Percentiles rank a stretch among this genome's conserved stretches.
phyloP scores from a whole-genome alignment of 1,140 invertebrate species.

The Aphis gossypii region DNA sequence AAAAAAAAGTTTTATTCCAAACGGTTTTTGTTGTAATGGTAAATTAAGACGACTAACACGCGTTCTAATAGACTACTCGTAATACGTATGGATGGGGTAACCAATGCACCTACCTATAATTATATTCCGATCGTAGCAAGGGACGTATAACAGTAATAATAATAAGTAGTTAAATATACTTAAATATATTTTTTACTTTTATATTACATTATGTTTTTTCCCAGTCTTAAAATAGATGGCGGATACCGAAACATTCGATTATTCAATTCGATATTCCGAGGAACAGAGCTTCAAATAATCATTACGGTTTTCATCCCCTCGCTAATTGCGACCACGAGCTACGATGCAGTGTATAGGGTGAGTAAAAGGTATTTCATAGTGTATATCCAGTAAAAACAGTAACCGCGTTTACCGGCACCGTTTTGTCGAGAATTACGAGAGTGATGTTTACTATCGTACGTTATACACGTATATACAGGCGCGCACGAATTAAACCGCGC shows the following conservation, averaged over 20 bases:
- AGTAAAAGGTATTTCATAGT: not conserved
- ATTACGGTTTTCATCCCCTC: not conserved
- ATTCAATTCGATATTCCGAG: not conserved
- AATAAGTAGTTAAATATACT: no score
- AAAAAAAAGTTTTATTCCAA: not conserved
- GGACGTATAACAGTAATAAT: no score
- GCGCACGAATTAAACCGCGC: not conserved
- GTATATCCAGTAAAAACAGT: not conserved
- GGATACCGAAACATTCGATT: not conserved
- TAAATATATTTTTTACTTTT: no score
- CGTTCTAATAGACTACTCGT: not conserved
- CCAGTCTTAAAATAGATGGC: not conserved
- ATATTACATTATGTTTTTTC: not conserved
- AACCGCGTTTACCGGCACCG: slow-evolving; percentile 1
- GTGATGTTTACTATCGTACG: not conserved
- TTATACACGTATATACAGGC: not conserved
- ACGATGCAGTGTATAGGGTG: not conserved
- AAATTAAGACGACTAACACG: not conserved
- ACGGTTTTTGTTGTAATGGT: not conserved
- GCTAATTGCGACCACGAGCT: not conserved
- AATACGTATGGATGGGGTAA: not conserved
- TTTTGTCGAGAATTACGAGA: not conserved
- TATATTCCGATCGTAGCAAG: not conserved
- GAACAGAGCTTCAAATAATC: not conserved
- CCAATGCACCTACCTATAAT: not conserved